Conservation (phyloP, 2,113 vertebrate species). For the Theropithecus gelada region DNA sequence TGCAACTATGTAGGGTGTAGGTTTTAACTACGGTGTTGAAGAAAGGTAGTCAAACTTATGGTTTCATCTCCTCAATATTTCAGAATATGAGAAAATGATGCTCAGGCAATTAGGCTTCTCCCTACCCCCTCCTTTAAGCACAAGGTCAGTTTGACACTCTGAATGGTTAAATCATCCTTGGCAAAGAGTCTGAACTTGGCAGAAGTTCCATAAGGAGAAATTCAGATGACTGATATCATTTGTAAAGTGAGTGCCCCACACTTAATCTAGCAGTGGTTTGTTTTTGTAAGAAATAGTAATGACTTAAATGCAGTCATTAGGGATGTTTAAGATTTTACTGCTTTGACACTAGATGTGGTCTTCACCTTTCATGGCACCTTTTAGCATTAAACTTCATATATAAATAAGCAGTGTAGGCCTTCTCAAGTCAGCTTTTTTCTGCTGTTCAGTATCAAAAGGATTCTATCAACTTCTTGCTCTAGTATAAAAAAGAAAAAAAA, state of each 20-base stretch:
- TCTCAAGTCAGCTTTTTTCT: slow-evolving; percentile 20
- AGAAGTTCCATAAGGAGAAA: slow-evolving; percentile 89
- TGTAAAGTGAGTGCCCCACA: slow-evolving; percentile 87
- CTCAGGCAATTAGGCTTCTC: slow-evolving; percentile 66
- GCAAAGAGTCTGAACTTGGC: slow-evolving; percentile 85
- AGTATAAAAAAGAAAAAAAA: slow-evolving; percentile 46
- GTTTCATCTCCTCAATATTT: slow-evolving; percentile 65
- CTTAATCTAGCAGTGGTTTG: slow-evolving; percentile 82
- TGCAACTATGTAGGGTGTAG: neutral
- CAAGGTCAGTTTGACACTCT: slow-evolving; percentile 82
- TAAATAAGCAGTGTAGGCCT: slow-evolving; percentile 60
- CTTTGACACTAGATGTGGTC: slow-evolving; percentile 66
- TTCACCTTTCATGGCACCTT: slow-evolving; percentile 71
- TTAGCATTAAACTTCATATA: slow-evolving; percentile 60
- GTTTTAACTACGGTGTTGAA: neutral
- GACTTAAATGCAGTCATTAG: slow-evolving; percentile 77
- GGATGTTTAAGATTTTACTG: slow-evolving; percentile 71
- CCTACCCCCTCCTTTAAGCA: slow-evolving; percentile 44
- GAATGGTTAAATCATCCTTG: slow-evolving; percentile 90
- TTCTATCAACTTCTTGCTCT: slow-evolving; percentile 46
- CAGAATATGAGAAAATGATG: slow-evolving; percentile 67
- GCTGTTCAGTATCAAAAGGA: neutral
- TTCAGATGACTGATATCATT: slow-evolving; percentile 89
- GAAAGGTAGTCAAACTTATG: neutral
- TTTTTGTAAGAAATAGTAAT: slow-evolving; percentile 79